phyloP scores from a whole-genome alignment of 2,888 invertebrate genomes.

The Candidula unifasciata region DNA sequence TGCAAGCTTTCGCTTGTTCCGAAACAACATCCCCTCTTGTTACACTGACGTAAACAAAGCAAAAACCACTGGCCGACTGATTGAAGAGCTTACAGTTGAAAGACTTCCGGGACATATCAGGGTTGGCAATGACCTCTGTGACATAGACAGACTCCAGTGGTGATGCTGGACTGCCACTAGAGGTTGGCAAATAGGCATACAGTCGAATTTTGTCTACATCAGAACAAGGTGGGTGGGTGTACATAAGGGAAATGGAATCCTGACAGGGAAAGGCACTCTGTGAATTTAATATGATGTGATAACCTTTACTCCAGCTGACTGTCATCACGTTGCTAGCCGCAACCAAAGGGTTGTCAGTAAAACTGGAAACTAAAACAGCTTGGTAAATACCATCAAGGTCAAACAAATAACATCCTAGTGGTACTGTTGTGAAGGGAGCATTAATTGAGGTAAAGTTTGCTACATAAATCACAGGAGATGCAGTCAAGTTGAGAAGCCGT shows the following conservation, averaged over 20 bases:
- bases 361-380: conserved; percentile 64
- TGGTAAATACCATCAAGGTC: conserved; percentile 70
- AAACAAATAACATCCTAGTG: conserved; percentile 65
- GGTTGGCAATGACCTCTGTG: conserved; percentile 61
- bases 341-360: conserved; percentile 58
- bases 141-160: conserved; percentile 64
- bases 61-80: conserved; percentile 66
- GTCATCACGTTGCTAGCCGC: conserved; percentile 65
- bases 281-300: conserved; percentile 60
- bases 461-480: conserved; percentile 18
- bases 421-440: conserved; percentile 6
- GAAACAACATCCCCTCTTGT: conserved; percentile 64
- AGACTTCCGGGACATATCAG: conserved; percentile 57
- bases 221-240: conserved; percentile 67
- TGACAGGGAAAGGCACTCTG: conserved; percentile 68
- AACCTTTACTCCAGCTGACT: conserved; percentile 65
- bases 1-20: conserved; percentile 67
- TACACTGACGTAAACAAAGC: conserved; percentile 72
- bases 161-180: conserved; percentile 66
- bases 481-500: conserved; percentile 5
- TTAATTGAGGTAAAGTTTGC: conserved; percentile 46
- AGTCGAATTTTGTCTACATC: conserved; percentile 69
- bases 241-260: conserved; percentile 59
- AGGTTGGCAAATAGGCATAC: conserved; percentile 61
- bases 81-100: conserved; percentile 68